Evolutionary conservation across 1,140 invertebrate genomes (phyloP).

Genomic region (Paracyclopina nana): DNA sequence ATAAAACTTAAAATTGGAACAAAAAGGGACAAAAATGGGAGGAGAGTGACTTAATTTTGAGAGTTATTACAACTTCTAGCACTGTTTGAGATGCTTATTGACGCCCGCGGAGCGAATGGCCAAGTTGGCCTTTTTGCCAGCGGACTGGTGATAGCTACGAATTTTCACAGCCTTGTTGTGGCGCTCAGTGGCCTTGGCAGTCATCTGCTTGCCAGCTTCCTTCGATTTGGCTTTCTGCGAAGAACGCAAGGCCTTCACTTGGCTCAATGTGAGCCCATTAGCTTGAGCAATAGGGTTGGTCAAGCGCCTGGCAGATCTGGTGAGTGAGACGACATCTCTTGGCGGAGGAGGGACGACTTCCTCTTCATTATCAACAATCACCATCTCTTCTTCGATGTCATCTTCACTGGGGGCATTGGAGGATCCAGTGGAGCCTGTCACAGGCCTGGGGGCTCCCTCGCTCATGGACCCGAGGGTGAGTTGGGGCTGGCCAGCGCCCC

Average conservation of each 20-base stretch:
- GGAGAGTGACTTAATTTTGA: no score
- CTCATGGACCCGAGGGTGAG: background rate
- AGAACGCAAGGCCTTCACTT: background rate
- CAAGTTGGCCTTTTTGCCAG: background rate
- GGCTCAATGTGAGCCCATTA: background rate
- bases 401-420: background rate
- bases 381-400: background rate
- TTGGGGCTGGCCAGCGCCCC: background rate
- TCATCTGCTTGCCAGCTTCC: background rate
- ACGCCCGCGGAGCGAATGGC: background rate
- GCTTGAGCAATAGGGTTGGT: background rate
- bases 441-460: background rate
- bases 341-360: background rate
- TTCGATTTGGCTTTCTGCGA: background rate
- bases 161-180: conserved; percentile 2
- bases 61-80: background rate
- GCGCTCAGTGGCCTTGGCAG: conserved; percentile 1
- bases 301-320: background rate
- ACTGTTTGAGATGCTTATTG: conserved; percentile 1
- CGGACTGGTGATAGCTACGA: background rate
- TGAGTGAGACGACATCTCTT: no score
- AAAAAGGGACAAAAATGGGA: no score
- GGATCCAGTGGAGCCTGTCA: background rate
- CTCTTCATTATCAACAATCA: background rate
- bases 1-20: no score